Conservation (phyloP, 2,888 invertebrate species). For the Byasa hedistus region DNA sequence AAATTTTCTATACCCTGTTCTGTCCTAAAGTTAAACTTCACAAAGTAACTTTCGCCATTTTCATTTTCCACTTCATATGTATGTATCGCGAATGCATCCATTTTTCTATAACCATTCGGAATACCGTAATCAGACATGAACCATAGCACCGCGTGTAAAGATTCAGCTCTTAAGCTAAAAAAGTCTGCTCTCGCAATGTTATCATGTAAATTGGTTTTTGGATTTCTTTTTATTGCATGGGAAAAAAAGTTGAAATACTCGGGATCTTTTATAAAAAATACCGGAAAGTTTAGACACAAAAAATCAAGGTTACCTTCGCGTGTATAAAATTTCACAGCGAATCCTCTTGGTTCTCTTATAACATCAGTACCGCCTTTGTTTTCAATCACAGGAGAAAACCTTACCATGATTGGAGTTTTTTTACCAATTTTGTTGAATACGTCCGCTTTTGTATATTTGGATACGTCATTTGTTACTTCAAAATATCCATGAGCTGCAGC, state of each 20-base stretch:
- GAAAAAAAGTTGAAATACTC: conserved; percentile 90
- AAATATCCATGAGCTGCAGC: conserved; percentile 91
- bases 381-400: conserved; percentile 89
- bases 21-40: conserved; percentile 94
- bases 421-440: conserved; percentile 87
- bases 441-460: conserved; percentile 86
- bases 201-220: conserved; percentile 90
- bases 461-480: conserved; percentile 89
- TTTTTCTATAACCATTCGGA: conserved; percentile 92
- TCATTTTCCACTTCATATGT: conserved; percentile 92
- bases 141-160: conserved; percentile 87
- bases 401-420: conserved; percentile 84
- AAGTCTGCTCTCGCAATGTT: conserved; percentile 94
- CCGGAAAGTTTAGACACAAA: conserved; percentile 91
- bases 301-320: conserved; percentile 94
- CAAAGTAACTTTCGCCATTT: conserved; percentile 84
- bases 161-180: conserved; percentile 87
- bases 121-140: conserved; percentile 91
- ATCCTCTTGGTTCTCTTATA: conserved; percentile 90
- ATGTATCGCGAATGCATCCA: conserved; percentile 95
- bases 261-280: conserved; percentile 93
- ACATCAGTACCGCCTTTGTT: conserved; percentile 92
- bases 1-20: conserved; percentile 91
- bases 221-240: conserved; percentile 95
- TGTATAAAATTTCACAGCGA: conserved; percentile 94